A percentile compares a stretch with the other conserved stretches of the same genome.
Conservation (phyloP, 2,113 vertebrate species). For the Callospermophilus lateralis region DNA sequence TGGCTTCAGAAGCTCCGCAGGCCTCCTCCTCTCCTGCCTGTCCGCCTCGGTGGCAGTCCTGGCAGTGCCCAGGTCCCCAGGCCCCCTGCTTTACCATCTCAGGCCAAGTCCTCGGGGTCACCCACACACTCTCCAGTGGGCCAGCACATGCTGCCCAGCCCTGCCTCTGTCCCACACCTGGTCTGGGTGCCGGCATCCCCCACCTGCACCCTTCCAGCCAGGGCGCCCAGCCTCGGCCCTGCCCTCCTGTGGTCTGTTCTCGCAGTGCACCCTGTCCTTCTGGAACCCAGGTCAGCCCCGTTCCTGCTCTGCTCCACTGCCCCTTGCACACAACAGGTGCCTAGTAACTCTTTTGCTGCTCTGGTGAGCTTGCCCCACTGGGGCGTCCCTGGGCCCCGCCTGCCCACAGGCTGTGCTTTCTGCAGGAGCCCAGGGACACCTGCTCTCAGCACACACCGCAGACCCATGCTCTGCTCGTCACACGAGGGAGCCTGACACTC, state of each 20-base stretch:
- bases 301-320: accelerated
- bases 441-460: accelerated
- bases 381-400: too few relatives aligned
- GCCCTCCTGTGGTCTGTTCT: conserved; percentile 30
- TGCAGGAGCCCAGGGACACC: background rate
- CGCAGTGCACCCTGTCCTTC: background rate
- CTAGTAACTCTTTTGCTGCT: accelerated
- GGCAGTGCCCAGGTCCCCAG: too few relatives aligned
- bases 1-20: background rate
- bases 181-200: accelerated
- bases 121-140: background rate
- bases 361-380: background rate
- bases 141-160: accelerated
- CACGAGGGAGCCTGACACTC: accelerated
- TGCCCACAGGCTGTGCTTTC: background rate
- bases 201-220: background rate
- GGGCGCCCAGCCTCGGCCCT: background rate
- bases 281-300: accelerated
- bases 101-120: background rate
- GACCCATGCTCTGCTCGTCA: accelerated
- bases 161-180: accelerated
- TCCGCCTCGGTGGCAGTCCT: too few relatives aligned
- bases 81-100: background rate
- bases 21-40: too few relatives aligned
- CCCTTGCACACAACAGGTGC: too few relatives aligned